These are phyloP conservation scores for Eptesicus fuscus DNA, from an alignment of 2,113 vertebrate genomes.

Conservation along the genomic window DNA sequence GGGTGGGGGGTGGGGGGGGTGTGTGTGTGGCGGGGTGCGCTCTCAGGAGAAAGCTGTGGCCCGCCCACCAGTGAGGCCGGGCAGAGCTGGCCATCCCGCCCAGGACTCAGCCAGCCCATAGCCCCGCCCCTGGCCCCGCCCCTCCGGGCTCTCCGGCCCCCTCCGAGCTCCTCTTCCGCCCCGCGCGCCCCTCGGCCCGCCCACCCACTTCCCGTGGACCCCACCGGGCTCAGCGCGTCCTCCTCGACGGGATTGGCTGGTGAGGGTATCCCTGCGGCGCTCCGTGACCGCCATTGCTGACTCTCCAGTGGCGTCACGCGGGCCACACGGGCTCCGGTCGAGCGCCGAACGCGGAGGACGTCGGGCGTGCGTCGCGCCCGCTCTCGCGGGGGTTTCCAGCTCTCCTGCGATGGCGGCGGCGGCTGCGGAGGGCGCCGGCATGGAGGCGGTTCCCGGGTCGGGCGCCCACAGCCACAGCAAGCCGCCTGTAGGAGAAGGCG, in stretches of 20 bases:
- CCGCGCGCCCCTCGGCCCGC: background rate
- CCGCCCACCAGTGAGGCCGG: too few relatives aligned
- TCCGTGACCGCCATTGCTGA: conserved; percentile 76
- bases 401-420: conserved; percentile 66
- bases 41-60: background rate
- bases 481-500: background rate
- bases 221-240: rapidly evolving
- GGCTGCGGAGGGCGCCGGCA: background rate
- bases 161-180: background rate
- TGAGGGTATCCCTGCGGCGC: rapidly evolving
- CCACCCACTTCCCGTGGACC: conserved; percentile 11
- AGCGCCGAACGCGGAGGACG: background rate
- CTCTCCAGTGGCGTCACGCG: background rate
- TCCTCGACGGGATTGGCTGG: conserved; percentile 45
- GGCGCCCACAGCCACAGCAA: background rate
- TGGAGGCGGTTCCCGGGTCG: background rate
- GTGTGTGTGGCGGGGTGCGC: too few relatives aligned
- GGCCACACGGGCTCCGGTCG: background rate
- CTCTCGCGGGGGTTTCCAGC: conserved; percentile 19
- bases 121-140: background rate
- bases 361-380: conserved; percentile 30
- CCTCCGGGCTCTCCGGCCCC: rapidly evolving
- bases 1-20: too few relatives aligned
- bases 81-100: background rate
- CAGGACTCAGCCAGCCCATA: background rate